phyloP scores from a whole-genome alignment of 2,888 invertebrate genomes.

The Idaea straminata region DNA sequence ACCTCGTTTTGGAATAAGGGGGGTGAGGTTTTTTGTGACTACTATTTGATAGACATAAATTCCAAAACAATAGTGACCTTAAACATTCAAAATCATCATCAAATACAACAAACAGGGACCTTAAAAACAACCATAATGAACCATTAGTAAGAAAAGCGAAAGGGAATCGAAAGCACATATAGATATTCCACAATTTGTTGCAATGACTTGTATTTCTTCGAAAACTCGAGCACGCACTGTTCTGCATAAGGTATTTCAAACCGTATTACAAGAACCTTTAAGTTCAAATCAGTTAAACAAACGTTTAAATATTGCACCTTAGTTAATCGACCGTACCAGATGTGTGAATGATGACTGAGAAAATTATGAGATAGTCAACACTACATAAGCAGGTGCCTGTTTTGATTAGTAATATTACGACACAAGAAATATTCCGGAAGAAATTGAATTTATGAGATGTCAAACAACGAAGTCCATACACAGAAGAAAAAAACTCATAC shows the following conservation, averaged over 20 bases:
- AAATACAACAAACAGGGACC: conserved; percentile 10
- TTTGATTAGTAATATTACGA: neutral
- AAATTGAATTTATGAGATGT: conserved; percentile 3
- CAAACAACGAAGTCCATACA: neutral
- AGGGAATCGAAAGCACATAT: conserved; percentile 45
- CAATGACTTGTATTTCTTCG: conserved; percentile 44
- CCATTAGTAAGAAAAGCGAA: conserved; percentile 40
- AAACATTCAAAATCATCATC: neutral
- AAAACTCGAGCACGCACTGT: conserved; percentile 21
- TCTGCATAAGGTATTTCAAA: conserved; percentile 6
- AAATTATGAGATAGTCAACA: conserved; percentile 7
- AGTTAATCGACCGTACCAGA: conserved; percentile 25
- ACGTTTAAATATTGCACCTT: conserved; percentile 15
- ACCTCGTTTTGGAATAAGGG: no score
- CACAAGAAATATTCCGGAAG: neutral
- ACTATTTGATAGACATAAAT: neutral
- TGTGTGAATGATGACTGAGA: conserved; percentile 25
- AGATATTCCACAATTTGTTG: conserved; percentile 36
- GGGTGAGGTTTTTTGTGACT: no score
- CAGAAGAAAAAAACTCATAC: no score
- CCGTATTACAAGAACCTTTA: neutral
- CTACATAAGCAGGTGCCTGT: neutral
- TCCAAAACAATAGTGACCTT: neutral
- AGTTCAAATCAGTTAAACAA: neutral
- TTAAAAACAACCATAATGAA: conserved; percentile 29